phyloP scores from a whole-genome alignment of 2,888 invertebrate genomes.

The Temnothorax unifasciatus region DNA sequence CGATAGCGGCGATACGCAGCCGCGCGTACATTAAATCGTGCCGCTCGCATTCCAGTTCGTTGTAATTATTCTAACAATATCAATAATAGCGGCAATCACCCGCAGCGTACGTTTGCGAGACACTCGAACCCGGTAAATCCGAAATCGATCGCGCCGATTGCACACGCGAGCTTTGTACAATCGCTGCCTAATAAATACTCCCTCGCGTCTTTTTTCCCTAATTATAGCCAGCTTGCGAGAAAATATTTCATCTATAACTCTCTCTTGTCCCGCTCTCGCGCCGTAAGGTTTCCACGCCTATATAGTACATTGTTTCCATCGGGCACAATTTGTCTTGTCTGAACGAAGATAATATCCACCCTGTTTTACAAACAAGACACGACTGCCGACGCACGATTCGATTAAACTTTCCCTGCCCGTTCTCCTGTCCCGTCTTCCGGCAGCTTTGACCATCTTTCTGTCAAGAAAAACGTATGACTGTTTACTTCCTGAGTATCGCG shows the following conservation, averaged over 20 bases:
- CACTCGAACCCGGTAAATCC: background rate
- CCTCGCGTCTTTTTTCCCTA: background rate
- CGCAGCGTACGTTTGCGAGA: constrained; percentile 7
- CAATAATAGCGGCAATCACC: constrained; percentile 22
- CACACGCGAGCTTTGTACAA: background rate
- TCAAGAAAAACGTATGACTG: constrained; percentile 53
- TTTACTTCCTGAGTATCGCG: constrained; percentile 55
- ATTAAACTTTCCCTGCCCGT: constrained; percentile 41
- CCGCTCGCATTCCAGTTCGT: constrained; percentile 6
- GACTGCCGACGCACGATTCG: constrained; percentile 9
- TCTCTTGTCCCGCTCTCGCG: background rate
- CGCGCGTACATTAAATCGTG: constrained; percentile 36
- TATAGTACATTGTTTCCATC: constrained; percentile 10
- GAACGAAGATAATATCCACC: constrained; percentile 40
- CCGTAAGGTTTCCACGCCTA: background rate
- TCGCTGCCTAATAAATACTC: background rate
- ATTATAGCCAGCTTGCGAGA: constrained; percentile 11
- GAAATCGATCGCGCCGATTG: constrained; percentile 26
- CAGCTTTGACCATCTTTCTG: constrained; percentile 1
- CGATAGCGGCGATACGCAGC: constrained; percentile 13
- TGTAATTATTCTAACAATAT: constrained; percentile 50
- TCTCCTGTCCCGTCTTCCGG: background rate
- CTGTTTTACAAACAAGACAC: constrained; percentile 40
- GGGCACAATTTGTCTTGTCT: constrained; percentile 36
- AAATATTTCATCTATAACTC: background rate